Evolutionary conservation across 2,113 vertebrate genomes (phyloP).

Genomic region (Paracanthobrama guichenoti): DNA sequence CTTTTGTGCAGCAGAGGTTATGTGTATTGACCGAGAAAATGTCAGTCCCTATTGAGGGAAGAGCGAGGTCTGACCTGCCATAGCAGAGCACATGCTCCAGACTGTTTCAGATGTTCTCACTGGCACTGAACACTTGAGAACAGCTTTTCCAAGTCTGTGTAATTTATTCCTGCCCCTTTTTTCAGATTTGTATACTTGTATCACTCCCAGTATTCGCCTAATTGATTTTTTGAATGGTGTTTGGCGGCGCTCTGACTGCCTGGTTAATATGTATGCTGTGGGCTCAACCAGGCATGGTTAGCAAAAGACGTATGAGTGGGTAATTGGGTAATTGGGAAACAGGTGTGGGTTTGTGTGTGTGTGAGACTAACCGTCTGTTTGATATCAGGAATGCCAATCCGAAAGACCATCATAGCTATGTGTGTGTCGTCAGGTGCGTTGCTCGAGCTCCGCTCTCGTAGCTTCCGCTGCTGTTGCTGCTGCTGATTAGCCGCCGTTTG

Average conservation of each 20-base stretch:
- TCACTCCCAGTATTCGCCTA: neutral
- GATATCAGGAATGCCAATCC: constrained; percentile 92
- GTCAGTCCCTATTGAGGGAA: neutral
- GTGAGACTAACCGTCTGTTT: constrained; percentile 86
- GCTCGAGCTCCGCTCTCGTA: constrained; percentile 79
- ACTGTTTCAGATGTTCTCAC: constrained; percentile 5
- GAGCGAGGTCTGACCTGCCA: neutral
- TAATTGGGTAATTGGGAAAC: constrained; percentile 16
- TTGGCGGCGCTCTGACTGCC: neutral
- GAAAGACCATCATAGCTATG: constrained; percentile 93
- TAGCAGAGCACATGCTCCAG: neutral
- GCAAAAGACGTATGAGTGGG: neutral
- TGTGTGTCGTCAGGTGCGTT: constrained; percentile 81
- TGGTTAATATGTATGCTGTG: constrained; percentile 18
- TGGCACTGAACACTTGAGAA: neutral
- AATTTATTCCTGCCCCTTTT: neutral
- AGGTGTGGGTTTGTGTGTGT: constrained; percentile 29
- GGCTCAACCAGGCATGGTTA: constrained; percentile 19
- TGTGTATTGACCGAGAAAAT: neutral
- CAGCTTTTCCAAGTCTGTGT: constrained; percentile 8
- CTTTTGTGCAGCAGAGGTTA: neutral
- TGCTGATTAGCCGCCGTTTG: constrained; percentile 73
- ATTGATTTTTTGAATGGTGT: neutral
- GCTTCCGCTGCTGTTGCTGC: constrained; percentile 72
- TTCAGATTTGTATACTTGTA: neutral